Base-by-base conservation (phyloP, 2,113 vertebrate genomes). In the Elephantulus edwardii region DNA sequence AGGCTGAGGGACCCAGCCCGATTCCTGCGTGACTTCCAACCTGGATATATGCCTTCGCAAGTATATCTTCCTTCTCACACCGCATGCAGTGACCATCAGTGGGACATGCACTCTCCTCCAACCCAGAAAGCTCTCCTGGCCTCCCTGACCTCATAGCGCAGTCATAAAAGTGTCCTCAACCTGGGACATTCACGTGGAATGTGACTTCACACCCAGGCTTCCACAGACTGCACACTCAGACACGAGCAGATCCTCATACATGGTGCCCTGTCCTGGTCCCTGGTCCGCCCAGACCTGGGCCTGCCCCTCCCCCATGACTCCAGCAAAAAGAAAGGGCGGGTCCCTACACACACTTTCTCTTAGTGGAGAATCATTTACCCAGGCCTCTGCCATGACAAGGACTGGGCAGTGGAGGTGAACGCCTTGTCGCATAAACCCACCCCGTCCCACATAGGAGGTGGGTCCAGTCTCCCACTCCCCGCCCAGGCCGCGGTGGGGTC, bases 181-280 rank as follows among this genome's bases (percentile, higher is more conserved):
- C 78, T 40, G 35, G 38, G 30, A 62, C 83, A 33, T n/a, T 46
- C 72, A 20, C 54, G 56, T 30, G 33, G 14, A 22, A 17, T 62
- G 81, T 70, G 92, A 75, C 50, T 46, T 85, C 24, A 83, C 54
- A 62, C 6, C 35, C 58, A 46, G 77, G 85, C 0, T 5, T 20
- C 80, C 77, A 64, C n/a, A 46, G 75, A 60, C 64, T 10, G 58
- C 40, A 74, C 60, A 50, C 58, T 28, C 44, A 42, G 68, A 35
- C 50, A 4, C 1, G 20, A 70, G 28, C n/a, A 1, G 13, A 7
- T 24, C 50, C 50, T 70, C 33, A 6, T 7, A n/a, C 30, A n/a
- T n/a, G n/a, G n/a, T n/a, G 5, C 1, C 28, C 10, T 7, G 35
- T 0, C 56, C 62, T 4, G 60, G 28, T 1, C 1, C 22, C 35